Evolutionary conservation across 2,797 vertebrate genomes (phyloP).

Genomic region (Labeo calbasu): DNA sequence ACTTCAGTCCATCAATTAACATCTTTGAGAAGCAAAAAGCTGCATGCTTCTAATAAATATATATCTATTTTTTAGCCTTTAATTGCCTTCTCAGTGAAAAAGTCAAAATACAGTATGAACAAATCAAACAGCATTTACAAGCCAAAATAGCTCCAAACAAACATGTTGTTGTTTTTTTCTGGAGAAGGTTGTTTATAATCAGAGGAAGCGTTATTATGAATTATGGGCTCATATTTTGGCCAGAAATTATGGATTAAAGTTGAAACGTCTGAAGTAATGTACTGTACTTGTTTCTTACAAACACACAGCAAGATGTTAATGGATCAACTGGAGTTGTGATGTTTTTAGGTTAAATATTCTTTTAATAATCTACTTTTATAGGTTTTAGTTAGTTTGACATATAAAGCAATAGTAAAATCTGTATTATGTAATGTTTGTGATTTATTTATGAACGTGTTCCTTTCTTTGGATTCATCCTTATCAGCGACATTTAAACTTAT

Average conservation of each 20-base stretch:
- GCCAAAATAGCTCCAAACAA: background rate
- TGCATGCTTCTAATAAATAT: background rate
- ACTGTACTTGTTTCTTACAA: background rate
- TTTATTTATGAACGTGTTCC: constrained; percentile 37
- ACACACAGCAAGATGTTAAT: background rate
- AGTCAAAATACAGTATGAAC: background rate
- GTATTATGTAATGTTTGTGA: constrained; percentile 41
- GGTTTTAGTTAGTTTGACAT: background rate
- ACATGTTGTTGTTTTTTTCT: background rate
- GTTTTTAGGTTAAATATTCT: too few relatives aligned
- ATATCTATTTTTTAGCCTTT: too few relatives aligned
- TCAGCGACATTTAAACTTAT: constrained; percentile 21
- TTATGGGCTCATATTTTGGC: background rate
- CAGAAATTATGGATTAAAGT: background rate
- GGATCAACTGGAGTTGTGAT: too few relatives aligned
- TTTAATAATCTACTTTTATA: background rate
- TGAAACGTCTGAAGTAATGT: background rate
- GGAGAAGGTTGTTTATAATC: background rate
- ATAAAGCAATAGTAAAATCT: constrained; percentile 54
- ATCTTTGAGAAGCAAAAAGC: background rate
- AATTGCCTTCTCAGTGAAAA: too few relatives aligned
- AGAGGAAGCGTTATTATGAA: background rate
- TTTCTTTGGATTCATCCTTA: background rate
- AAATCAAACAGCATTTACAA: background rate
- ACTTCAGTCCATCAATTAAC: background rate